A percentile compares a stretch with the other conserved stretches of the same genome.
These are phyloP conservation scores for Pyrgus malvae DNA, from an alignment of 2,888 invertebrate genomes.

Conservation along the genomic window DNA sequence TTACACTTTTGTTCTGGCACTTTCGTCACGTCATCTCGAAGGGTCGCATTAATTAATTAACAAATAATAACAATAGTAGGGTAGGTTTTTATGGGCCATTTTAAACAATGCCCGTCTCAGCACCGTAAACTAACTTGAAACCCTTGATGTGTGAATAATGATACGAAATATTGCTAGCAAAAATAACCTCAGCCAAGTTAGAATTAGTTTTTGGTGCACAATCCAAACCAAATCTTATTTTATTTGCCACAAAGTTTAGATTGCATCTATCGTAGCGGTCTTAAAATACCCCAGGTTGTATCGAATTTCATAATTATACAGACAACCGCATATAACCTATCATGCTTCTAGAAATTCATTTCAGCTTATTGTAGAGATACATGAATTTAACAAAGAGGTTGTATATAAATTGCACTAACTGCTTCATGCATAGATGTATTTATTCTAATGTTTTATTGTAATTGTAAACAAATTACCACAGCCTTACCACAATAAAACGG, in stretches of 20 bases:
- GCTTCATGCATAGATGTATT: too few species aligned
- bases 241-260: background rate
- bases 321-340: background rate
- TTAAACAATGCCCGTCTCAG: slow-evolving; percentile 24
- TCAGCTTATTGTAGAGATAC: too few species aligned
- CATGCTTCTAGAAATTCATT: background rate
- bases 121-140: slow-evolving; percentile 26
- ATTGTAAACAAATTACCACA: background rate
- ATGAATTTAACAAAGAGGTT: too few species aligned
- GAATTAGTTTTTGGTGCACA: slow-evolving; percentile 2
- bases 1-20: slow-evolving; percentile 18
- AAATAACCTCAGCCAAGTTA: slow-evolving; percentile 23
- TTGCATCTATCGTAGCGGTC: background rate
- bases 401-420: too few species aligned
- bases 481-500: background rate
- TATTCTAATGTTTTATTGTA: background rate
- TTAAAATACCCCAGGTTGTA: background rate
- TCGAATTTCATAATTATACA: background rate
- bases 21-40: slow-evolving; percentile 34
- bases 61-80: slow-evolving; percentile 46
- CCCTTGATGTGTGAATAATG: slow-evolving; percentile 26
- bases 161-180: slow-evolving; percentile 18
- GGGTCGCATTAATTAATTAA: slow-evolving; percentile 45
- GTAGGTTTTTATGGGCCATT: slow-evolving; percentile 35
- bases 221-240: slow-evolving; percentile 1